Evolutionary conservation across 2,888 invertebrate genomes (phyloP).

Genomic region (Copidosoma aretas): DNA sequence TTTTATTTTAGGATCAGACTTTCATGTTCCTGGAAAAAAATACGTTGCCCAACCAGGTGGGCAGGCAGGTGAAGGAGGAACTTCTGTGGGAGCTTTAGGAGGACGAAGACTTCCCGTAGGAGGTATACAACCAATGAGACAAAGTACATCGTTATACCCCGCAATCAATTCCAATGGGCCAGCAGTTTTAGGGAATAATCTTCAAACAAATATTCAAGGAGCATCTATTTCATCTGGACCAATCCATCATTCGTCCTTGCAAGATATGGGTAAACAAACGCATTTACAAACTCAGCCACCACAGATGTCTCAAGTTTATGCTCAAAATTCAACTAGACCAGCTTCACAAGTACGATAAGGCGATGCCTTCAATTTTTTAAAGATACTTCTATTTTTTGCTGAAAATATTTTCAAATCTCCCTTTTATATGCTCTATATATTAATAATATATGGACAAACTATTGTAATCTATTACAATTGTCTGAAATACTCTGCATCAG

Average conservation of each 20-base stretch:
- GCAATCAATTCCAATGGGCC: constrained; percentile 52
- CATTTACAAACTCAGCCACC: constrained; percentile 55
- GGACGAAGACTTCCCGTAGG: constrained; percentile 57
- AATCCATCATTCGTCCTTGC: constrained; percentile 54
- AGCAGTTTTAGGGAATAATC: background rate
- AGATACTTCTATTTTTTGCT: too few relatives aligned
- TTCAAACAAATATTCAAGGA: constrained; percentile 48
- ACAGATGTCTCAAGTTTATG: constrained; percentile 51
- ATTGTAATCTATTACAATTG: too few relatives aligned
- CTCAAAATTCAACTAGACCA: constrained; percentile 51
- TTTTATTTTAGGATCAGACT: constrained; percentile 49
- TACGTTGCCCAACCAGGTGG: constrained; percentile 60
- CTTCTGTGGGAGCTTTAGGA: constrained; percentile 57
- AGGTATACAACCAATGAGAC: constrained; percentile 56
- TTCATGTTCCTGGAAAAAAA: constrained; percentile 60
- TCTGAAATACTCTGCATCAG: too few relatives aligned
- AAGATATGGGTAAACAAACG: constrained; percentile 59
- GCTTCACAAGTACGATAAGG: constrained; percentile 47
- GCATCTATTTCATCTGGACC: constrained; percentile 56
- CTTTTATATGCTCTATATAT: too few relatives aligned
- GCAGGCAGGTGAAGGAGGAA: constrained; percentile 60
- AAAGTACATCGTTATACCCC: constrained; percentile 55
- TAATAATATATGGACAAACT: too few relatives aligned
- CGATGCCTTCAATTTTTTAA: too few relatives aligned
- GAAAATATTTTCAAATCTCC: too few relatives aligned